A percentile compares a stretch with the other conserved stretches of the same genome.
Conservation (phyloP, 1,140 invertebrate genomes). For the Doryteuthis pealeii region DNA sequence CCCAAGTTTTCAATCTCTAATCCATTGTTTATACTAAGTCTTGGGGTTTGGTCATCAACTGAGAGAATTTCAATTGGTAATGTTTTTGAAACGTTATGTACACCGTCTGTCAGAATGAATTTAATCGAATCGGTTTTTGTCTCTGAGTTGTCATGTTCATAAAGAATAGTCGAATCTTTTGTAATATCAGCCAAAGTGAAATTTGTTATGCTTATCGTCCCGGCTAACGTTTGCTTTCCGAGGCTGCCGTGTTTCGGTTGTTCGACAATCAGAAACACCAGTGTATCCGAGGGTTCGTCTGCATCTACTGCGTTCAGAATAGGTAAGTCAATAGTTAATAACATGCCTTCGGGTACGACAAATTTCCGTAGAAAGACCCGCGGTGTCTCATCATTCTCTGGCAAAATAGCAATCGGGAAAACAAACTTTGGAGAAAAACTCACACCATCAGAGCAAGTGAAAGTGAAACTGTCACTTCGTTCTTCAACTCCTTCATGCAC, state of each 20-base stretch:
- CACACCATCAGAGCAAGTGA: conserved; percentile 59
- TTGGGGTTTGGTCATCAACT: conserved; percentile 60
- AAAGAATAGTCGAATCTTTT: conserved; percentile 55
- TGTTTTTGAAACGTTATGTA: conserved; percentile 51
- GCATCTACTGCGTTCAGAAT: conserved; percentile 59
- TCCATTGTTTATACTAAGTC: conserved; percentile 58
- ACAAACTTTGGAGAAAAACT: conserved; percentile 43
- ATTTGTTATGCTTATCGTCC: conserved; percentile 42
- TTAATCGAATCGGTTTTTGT: conserved; percentile 55
- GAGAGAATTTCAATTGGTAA: conserved; percentile 57
- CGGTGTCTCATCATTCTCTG: conserved; percentile 61
- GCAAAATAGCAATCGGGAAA: conserved; percentile 54
- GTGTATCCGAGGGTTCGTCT: conserved; percentile 55
- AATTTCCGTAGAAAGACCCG: conserved; percentile 57
- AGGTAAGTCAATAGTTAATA: conserved; percentile 57
- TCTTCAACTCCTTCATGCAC: conserved; percentile 59
- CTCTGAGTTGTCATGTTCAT: conserved; percentile 60
- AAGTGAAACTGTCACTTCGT: conserved; percentile 50
- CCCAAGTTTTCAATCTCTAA: conserved; percentile 56
- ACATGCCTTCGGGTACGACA: conserved; percentile 59
- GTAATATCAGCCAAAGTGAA: conserved; percentile 57
- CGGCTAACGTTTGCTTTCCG: conserved; percentile 43
- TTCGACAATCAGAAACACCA: conserved; percentile 52
- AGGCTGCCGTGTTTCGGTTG: conserved; percentile 58
- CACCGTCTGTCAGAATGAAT: conserved; percentile 57